Evolutionary conservation across 2,113 vertebrate genomes (phyloP).

Genomic region (Amphiprion ocellaris): DNA sequence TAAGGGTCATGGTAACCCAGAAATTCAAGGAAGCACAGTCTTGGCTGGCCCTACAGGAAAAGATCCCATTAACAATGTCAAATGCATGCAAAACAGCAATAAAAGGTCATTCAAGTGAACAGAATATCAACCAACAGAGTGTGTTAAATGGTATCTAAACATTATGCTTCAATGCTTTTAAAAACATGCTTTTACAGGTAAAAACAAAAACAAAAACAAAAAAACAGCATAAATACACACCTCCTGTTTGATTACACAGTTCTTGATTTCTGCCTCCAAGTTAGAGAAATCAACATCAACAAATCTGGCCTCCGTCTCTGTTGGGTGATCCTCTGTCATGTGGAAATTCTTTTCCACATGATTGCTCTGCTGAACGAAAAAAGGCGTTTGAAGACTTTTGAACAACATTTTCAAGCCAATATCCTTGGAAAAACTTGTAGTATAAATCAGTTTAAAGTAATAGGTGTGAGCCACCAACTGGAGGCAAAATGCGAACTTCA

Average conservation of each 20-base stretch:
- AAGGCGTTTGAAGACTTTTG: background rate
- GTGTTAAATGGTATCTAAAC: background rate
- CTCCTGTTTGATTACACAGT: slow-evolving; percentile 72
- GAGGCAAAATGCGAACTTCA: background rate
- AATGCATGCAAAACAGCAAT: slow-evolving; percentile 1
- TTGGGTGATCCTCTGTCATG: slow-evolving; percentile 6
- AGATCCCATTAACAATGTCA: slow-evolving; percentile 23
- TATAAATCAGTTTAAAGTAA: background rate
- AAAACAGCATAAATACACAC: slow-evolving; percentile 45
- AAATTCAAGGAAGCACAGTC: slow-evolving; percentile 77
- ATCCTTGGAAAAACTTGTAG: background rate
- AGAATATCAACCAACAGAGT: background rate
- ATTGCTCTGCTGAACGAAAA: slow-evolving; percentile 59
- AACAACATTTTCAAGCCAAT: background rate
- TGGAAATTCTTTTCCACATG: slow-evolving; percentile 51
- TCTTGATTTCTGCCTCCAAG: slow-evolving; percentile 75
- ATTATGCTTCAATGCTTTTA: background rate
- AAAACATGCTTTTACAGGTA: background rate
- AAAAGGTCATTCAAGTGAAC: slow-evolving; percentile 16
- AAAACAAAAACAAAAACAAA: background rate
- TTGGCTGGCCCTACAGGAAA: slow-evolving; percentile 70
- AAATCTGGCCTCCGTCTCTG: slow-evolving; percentile 19
- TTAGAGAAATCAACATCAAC: slow-evolving; percentile 51
- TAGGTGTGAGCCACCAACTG: background rate
- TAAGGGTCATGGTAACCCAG: slow-evolving; percentile 67